phyloP scores from a whole-genome alignment of 2,797 vertebrate genomes.

The Carduelis carduelis region DNA sequence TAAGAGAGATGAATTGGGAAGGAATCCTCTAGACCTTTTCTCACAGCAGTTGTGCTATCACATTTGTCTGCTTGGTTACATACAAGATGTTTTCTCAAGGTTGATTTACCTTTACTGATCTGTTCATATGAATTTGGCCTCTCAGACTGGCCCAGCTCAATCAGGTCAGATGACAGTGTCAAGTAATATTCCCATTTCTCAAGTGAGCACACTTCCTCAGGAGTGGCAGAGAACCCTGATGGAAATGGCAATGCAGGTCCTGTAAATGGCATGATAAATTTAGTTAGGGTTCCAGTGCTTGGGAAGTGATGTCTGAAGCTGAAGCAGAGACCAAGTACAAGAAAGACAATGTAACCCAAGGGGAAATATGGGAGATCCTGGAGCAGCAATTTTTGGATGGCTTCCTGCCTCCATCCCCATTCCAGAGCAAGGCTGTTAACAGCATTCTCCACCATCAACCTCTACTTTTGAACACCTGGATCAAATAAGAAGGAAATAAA shows the following conservation, averaged over 20 bases:
- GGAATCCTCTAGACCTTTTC: not conserved
- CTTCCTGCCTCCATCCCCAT: not conserved
- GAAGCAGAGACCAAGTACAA: not conserved
- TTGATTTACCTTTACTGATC: not conserved
- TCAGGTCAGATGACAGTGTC: not conserved
- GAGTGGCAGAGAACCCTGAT: not conserved
- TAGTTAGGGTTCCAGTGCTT: not conserved
- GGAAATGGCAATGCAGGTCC: not conserved
- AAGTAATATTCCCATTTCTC: not conserved
- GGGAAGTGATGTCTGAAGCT: not conserved
- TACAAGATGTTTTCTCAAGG: not conserved
- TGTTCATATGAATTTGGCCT: not conserved
- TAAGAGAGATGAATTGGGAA: not conserved
- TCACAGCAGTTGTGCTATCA: not conserved
- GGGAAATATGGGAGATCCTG: not conserved
- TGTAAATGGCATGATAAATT: not conserved
- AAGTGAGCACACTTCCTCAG: not conserved
- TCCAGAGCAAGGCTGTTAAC: not conserved
- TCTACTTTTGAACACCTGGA: not conserved
- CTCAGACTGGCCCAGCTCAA: not conserved
- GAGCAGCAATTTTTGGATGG: not conserved
- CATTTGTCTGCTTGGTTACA: not conserved
- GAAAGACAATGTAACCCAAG: not conserved
- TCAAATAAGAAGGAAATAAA: not conserved
- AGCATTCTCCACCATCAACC: not conserved